These are phyloP conservation scores for Hydrozoanthus tunicans DNA, from an alignment of 64 coral and sea anemone genomes.

Conservation along the genomic window DNA sequence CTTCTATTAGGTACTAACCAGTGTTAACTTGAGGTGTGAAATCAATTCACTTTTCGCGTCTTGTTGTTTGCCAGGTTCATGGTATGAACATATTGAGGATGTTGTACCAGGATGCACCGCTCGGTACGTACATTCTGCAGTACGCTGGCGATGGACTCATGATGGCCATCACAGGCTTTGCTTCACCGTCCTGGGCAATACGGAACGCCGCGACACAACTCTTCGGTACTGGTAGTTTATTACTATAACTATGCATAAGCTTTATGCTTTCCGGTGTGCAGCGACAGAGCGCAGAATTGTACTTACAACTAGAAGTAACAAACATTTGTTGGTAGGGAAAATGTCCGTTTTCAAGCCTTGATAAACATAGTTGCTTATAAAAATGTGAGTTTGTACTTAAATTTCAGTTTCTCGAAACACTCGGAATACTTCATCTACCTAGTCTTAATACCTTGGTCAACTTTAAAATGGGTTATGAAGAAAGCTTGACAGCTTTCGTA, in stretches of 20 bases:
- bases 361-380: too few species aligned
- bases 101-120: conserved; percentile 70
- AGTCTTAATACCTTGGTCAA: too few species aligned
- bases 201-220: conserved; percentile 83
- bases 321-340: too few species aligned
- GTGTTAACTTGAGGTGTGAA: neutral
- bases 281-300: too few species aligned
- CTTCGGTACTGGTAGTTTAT: conserved; percentile 54
- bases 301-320: too few species aligned
- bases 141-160: conserved; percentile 63
- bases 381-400: too few species aligned
- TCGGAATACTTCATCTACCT: too few species aligned
- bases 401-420: too few species aligned
- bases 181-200: conserved; percentile 76
- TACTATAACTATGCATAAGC: neutral
- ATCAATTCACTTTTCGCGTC: neutral
- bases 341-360: too few species aligned
- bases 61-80: conserved; percentile 56
- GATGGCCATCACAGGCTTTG: conserved; percentile 64
- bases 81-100: conserved; percentile 71
- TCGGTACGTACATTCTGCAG: conserved; percentile 49
- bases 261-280: too few species aligned
- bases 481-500: too few species aligned
- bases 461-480: too few species aligned
- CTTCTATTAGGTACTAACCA: neutral